phyloP scores from a whole-genome alignment of 2,888 invertebrate genomes.

The Callyntrura sp. region DNA sequence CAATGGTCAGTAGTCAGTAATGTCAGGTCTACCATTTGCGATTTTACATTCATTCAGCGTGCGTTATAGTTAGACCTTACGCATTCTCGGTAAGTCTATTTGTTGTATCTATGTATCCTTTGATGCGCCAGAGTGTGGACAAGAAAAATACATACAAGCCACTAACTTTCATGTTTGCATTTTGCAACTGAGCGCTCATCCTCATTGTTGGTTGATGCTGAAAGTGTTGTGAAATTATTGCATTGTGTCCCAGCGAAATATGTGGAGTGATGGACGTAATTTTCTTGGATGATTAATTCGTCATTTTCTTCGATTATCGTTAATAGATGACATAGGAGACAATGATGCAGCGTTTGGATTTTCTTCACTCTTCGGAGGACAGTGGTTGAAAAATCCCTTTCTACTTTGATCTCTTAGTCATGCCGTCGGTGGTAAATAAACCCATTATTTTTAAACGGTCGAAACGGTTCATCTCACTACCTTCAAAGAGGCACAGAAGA shows the following conservation, averaged over 20 bases:
- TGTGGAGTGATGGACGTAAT: conserved; percentile 41
- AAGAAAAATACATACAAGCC: background rate
- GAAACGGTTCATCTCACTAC: too few species aligned
- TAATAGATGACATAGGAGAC: background rate
- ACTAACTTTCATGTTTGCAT: background rate
- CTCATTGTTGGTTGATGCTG: background rate
- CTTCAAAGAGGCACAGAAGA: background rate
- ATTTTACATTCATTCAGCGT: too few species aligned
- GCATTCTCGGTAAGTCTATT: too few species aligned
- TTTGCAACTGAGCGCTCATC: background rate
- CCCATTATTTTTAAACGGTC: background rate
- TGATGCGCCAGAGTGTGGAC: background rate
- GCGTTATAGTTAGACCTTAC: too few species aligned
- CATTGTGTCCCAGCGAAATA: background rate
- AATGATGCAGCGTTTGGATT: background rate
- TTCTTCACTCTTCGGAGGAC: conserved; percentile 42
- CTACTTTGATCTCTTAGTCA: background rate
- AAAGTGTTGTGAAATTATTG: background rate
- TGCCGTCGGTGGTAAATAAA: background rate
- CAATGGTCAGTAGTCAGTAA: too few species aligned
- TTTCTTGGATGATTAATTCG: conserved; percentile 71
- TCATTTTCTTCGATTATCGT: conserved; percentile 50
- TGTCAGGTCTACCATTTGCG: too few species aligned
- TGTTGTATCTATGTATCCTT: background rate
- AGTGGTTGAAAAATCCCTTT: conserved; percentile 40